phyloP scores from a whole-genome alignment of 2,113 vertebrate genomes.

The Actenoides lindsayi region DNA sequence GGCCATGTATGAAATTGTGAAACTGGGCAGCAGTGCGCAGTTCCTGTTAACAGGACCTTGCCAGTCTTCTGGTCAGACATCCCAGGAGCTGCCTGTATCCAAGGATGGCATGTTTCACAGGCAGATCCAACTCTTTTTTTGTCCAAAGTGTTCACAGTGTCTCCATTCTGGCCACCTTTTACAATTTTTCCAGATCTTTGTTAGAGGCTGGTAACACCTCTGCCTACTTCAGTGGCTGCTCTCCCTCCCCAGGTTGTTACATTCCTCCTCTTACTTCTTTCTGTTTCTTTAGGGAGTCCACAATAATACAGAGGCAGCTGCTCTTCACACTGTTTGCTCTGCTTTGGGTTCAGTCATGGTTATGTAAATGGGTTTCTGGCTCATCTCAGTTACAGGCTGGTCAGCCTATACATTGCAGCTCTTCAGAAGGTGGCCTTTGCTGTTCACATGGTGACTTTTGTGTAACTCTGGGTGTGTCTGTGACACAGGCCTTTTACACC shows the following conservation, averaged over 20 bases:
- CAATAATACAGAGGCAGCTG: not conserved
- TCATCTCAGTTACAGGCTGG: not conserved
- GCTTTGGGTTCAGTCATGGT: not conserved
- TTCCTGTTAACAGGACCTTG: not conserved
- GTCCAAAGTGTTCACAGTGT: not conserved
- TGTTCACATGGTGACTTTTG: not conserved
- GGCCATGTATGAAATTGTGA: not conserved
- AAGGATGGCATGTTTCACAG: not conserved
- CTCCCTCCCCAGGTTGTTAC: not conserved
- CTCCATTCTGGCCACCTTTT: not conserved
- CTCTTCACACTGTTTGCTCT: not conserved
- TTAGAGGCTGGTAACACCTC: not conserved
- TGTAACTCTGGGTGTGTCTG: not conserved
- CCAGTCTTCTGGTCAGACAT: not conserved
- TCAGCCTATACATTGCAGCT: not conserved
- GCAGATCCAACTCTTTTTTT: not conserved
- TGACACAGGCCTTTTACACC: not conserved
- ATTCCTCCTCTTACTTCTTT: not conserved
- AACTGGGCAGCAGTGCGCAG: not conserved
- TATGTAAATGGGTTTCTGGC: not conserved
- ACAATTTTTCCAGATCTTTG: not conserved
- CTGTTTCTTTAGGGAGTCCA: not conserved
- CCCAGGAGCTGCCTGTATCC: not conserved
- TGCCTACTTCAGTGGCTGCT: not conserved
- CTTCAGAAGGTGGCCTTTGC: not conserved